Base-by-base conservation (phyloP, 2,113 vertebrate species). In the Lasiurus borealis region DNA sequence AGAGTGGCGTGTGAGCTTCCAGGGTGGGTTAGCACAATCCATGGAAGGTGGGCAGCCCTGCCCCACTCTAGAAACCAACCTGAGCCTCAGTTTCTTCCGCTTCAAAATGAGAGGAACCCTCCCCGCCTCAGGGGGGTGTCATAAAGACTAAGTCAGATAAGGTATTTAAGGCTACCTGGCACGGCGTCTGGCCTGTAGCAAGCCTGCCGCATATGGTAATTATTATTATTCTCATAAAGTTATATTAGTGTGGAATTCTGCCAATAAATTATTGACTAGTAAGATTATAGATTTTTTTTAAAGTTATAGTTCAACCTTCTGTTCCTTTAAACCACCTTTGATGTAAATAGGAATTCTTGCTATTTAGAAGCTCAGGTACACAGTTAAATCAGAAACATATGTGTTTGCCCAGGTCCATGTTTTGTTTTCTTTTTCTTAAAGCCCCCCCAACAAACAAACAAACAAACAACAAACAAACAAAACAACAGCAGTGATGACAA, bases 381-480 rank as follows among this genome's bases (percentile, higher is more conserved):
- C 68, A 94, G 84, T 96, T 97, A 97, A 97, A 97, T 96, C 95
- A 95, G 29, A 80, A 97, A 93, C 89, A 95, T 52, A 91, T 94
- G 29, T 36, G 87, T 91, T 94, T 75, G 1, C 50, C 94, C 29
- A 66, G 48, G 59, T 82, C n/a, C 44, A 48, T 34, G 36, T 57
- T 97, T 36, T 13, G 6, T 77, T 87, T 93, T 69, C 23, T 57
- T 86, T 86, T 84, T 59, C 34, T 62, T 36, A 78, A 76, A 83
- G 18, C 23, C 3, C n/a, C 19, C 34, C 5, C 4, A 12, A 29
- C 52, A 72, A n/a, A 72, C 4, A 59, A 12, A 29, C 52, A 72
- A n/a, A 72, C 4, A 59, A 57, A 88, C 69, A 95, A 78, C 69
- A 95, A 78, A 87, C 31, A 54, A 94, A 82, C 16, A 75, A 88